A percentile compares a stretch with the other conserved stretches of the same genome.
These are phyloP conservation scores for Chrysotoxum bicinctum DNA, from an alignment of 2,888 invertebrate species.

Conservation along the genomic window DNA sequence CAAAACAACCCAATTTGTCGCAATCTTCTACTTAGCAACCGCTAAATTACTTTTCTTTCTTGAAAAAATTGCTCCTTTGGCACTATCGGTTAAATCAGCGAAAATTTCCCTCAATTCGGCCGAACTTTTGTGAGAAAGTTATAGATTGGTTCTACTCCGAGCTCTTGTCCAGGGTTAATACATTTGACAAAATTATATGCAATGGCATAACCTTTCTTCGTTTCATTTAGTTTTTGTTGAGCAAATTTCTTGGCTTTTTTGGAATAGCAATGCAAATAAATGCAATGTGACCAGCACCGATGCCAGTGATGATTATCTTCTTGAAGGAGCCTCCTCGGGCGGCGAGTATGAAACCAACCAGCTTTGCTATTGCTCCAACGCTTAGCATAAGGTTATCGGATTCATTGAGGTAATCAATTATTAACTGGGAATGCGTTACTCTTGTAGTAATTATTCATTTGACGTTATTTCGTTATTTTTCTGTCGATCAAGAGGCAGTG, in stretches of 20 bases:
- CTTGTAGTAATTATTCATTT: conserved; percentile 76
- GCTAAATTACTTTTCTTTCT: conserved; percentile 77
- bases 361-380: conserved; percentile 87
- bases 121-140: conserved; percentile 80
- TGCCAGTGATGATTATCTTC: conserved; percentile 84
- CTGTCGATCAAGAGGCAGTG: conserved; percentile 76
- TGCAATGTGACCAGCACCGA: conserved; percentile 85
- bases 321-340: conserved; percentile 86
- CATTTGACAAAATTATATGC: conserved; percentile 88
- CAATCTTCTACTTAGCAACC: not conserved
- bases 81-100: conserved; percentile 78
- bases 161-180: conserved; percentile 85
- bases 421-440: conserved; percentile 77
- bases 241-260: conserved; percentile 84
- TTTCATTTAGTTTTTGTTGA: conserved; percentile 82
- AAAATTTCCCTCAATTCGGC: conserved; percentile 78
- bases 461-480: conserved; percentile 76
- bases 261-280: conserved; percentile 87
- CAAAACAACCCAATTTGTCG: not conserved
- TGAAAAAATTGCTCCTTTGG: conserved; percentile 79
- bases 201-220: conserved; percentile 85
- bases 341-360: conserved; percentile 87
- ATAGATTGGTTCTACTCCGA: conserved; percentile 79
- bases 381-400: conserved; percentile 90
- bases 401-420: conserved; percentile 87